These are phyloP conservation scores for Mormyrus lacerda DNA, from an alignment of 2,113 vertebrate genomes.

Conservation along the genomic window DNA sequence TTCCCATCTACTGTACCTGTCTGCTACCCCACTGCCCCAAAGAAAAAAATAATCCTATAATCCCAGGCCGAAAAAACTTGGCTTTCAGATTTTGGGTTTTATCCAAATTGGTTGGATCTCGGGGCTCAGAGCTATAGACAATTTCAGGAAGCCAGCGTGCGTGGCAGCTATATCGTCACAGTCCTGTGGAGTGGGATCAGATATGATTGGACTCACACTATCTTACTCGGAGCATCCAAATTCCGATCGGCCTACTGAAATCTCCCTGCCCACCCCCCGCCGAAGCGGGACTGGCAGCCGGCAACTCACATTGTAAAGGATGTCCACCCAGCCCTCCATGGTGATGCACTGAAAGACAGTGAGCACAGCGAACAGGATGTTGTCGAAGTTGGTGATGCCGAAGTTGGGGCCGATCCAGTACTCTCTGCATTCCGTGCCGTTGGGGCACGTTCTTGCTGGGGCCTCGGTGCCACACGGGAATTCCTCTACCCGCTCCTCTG, in stretches of 20 bases:
- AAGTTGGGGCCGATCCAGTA: slow-evolving; percentile 95
- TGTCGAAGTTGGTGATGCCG: slow-evolving; percentile 97
- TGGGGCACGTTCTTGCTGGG: slow-evolving; percentile 74
- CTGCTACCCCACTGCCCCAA: background rate
- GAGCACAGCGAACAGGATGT: slow-evolving; percentile 73
- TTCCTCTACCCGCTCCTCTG: slow-evolving; percentile 71
- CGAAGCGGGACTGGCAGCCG: background rate
- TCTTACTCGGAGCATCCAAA: background rate
- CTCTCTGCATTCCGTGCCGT: slow-evolving; percentile 63
- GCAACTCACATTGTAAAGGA: slow-evolving; percentile 86
- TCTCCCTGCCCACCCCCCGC: background rate
- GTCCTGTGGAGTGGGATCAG: background rate
- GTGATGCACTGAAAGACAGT: slow-evolving; percentile 99
- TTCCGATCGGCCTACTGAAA: background rate
- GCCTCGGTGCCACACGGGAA: slow-evolving; percentile 78
- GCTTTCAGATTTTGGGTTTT: background rate
- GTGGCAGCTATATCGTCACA: background rate
- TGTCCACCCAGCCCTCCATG: slow-evolving; percentile 96
- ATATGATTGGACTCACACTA: background rate
- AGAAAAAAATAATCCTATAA: slow-evolving; percentile 16
- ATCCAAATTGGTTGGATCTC: background rate
- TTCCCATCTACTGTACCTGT: background rate
- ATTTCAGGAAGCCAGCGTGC: background rate
- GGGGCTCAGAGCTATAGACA: background rate
- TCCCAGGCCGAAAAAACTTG: background rate